Percentiles rank a stretch among this genome's conserved stretches.
Conservation (phyloP, 2,888 invertebrate genomes). For the Diachrysia chrysitis region DNA sequence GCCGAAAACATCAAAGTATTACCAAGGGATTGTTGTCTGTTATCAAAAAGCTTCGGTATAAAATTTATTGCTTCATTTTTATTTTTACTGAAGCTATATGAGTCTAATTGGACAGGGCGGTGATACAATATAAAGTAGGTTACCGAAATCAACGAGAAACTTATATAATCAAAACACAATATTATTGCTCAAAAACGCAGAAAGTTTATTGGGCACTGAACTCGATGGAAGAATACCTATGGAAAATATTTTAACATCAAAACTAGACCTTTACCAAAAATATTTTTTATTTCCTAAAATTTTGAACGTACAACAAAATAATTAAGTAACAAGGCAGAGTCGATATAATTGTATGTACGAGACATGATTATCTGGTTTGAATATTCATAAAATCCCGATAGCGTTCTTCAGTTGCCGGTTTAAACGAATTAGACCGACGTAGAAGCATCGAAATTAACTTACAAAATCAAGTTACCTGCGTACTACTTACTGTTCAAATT, state of each 20-base stretch:
- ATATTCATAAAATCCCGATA: constrained; percentile 74
- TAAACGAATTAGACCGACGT: constrained; percentile 64
- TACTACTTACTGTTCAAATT: constrained; percentile 33
- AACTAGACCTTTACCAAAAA: too few species aligned
- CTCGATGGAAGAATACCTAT: background rate
- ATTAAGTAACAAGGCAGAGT: constrained; percentile 61
- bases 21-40: background rate
- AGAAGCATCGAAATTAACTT: constrained; percentile 50
- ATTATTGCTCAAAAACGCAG: background rate
- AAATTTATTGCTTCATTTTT: background rate
- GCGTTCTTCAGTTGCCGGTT: constrained; percentile 68
- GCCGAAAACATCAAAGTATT: background rate
- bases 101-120: background rate
- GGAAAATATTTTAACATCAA: background rate
- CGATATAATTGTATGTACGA: constrained; percentile 73
- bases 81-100: background rate
- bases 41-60: background rate
- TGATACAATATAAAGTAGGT: background rate
- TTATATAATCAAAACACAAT: background rate
- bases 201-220: background rate
- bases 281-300: background rate
- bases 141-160: background rate
- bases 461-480: constrained; percentile 41
- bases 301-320: background rate
- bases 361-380: constrained; percentile 71